Evolutionary conservation across 1,140 invertebrate species (phyloP), one percentile per base, ranked within the genome.

Genomic region (Parasteatoda tepidariorum): DNA sequence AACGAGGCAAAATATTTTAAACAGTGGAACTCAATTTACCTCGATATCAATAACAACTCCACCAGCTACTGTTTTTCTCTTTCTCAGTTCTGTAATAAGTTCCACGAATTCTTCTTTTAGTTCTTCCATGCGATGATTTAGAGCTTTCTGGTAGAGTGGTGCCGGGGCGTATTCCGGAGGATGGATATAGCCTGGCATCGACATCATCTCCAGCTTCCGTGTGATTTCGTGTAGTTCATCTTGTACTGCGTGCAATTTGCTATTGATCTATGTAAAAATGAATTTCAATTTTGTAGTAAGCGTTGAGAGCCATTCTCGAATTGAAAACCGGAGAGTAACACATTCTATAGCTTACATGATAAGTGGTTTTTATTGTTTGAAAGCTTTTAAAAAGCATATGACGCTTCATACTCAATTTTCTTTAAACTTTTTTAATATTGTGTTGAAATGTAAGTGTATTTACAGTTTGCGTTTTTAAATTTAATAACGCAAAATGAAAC

Each of bases 81-180:
- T 88, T 24, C 90, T 85, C 71, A 91, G 86, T 78, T 91, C 90
- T 22, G 90, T 88, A 68, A 92, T 87, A 15, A 91, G 86, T 82
- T 91, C 89, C 9, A 89, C 88, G 81, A 91, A 91, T 83, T 91
- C 90, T 61, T 89, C 90, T 86, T 91, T 91, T 2, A 92, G 88
- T 11, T 88, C 86, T 82, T 90, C 90, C 15, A 91, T 88, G 34
- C 88, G 87, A 15, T 86, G 86, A 22, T 88, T 86, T 13, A 90
- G 86, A 18, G 88, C 88, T 3, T 86, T 85, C 61, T 87, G 87
- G n/a, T 86, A 86, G 31, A 59, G 34, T 0, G 84, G 55, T 6
- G 31, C 83, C 3, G 68, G 68, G 38, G 66, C 34, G 24, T 76
- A 78, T 33, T 74, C 74, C 22, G 26, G 22, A 9, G 67, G 67